A percentile compares a stretch with the other conserved stretches of the same genome.
These are phyloP conservation scores for Eretmocerus hayati DNA, from an alignment of 2,888 invertebrate species.

Conservation along the genomic window DNA sequence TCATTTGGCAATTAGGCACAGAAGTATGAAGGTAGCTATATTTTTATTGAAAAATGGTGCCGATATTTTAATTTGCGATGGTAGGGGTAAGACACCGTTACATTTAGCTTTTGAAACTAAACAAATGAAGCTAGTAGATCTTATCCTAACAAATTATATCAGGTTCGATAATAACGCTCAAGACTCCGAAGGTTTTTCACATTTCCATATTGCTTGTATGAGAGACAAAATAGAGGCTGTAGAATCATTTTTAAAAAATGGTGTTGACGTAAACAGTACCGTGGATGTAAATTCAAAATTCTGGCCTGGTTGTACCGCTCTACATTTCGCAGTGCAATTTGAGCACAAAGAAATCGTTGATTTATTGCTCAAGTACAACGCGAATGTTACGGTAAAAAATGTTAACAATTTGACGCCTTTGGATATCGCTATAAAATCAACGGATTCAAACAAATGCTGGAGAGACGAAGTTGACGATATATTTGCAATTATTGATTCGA, in stretches of 20 bases:
- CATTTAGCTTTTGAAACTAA: constrained; percentile 10
- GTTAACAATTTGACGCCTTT: background rate
- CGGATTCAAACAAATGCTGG: background rate
- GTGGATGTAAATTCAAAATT: background rate
- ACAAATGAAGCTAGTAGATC: constrained; percentile 1
- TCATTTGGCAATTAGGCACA: constrained; percentile 3
- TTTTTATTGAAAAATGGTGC: background rate
- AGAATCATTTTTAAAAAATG: background rate
- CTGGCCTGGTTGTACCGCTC: constrained; percentile 3
- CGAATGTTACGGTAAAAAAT: constrained; percentile 1
- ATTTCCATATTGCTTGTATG: constrained; percentile 9
- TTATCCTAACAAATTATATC: background rate
- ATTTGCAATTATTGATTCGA: background rate
- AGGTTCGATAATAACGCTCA: background rate
- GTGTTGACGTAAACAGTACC: background rate
- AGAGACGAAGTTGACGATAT: background rate
- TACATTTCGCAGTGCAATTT: constrained; percentile 5
- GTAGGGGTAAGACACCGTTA: constrained; percentile 3
- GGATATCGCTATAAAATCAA: constrained; percentile 2
- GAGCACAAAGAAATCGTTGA: background rate
- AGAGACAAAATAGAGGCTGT: constrained; percentile 1
- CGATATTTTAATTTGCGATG: background rate
- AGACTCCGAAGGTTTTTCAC: constrained; percentile 5
- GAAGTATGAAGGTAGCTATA: background rate
- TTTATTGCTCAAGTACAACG: background rate